phyloP scores from a whole-genome alignment of 2,888 invertebrate genomes.

The Podabrus alpinus region DNA sequence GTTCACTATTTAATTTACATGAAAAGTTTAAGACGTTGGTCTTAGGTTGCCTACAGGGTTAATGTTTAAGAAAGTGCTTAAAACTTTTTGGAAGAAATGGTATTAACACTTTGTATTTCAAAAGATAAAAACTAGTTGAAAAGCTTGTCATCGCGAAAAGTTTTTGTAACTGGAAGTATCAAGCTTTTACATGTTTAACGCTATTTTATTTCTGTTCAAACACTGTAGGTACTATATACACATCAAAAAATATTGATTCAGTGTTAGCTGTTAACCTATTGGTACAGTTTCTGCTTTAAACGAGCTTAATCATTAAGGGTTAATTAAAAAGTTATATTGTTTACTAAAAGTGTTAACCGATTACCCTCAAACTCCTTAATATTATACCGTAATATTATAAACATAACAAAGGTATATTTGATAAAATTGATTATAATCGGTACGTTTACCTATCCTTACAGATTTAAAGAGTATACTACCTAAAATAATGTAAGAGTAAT shows the following conservation, averaged over 20 bases:
- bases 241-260: not conserved
- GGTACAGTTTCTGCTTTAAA: too few relatives aligned
- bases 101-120: constrained; percentile 15
- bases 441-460: not conserved
- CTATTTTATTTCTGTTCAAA: not conserved
- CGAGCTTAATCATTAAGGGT: not conserved
- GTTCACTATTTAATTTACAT: constrained; percentile 22
- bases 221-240: too few relatives aligned
- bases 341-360: not conserved
- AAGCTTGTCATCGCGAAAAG: constrained; percentile 2
- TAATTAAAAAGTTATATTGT: not conserved
- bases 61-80: constrained; percentile 19
- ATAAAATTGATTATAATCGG: not conserved
- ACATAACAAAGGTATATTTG: too few relatives aligned
- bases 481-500: too few relatives aligned
- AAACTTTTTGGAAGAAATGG: constrained; percentile 16
- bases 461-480: not conserved
- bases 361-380: not conserved
- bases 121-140: constrained; percentile 9
- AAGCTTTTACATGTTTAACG: not conserved
- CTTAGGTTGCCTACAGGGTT: constrained; percentile 16
- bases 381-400: too few relatives aligned
- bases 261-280: not conserved
- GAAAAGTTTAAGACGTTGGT: constrained; percentile 15
- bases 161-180: constrained; percentile 2